Conservation (phyloP, 2,888 invertebrate species). For the Philereme transversata region DNA sequence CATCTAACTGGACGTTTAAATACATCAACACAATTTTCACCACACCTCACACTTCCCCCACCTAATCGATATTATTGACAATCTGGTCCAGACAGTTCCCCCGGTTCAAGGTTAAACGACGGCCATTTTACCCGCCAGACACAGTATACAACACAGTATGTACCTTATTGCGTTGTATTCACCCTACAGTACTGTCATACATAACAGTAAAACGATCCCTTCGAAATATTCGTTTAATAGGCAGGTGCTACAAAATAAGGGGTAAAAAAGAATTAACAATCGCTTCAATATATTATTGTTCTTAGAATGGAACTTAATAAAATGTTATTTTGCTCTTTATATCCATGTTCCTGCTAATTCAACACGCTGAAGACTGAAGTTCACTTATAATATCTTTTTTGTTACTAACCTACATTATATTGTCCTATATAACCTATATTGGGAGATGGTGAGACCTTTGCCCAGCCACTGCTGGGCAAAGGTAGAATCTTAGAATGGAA, state of each 20-base stretch:
- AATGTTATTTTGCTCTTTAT: too few relatives aligned
- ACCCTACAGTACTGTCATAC: slow-evolving; percentile 16
- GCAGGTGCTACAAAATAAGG: slow-evolving; percentile 20
- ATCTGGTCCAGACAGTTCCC: slow-evolving; percentile 57
- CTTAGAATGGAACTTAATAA: too few relatives aligned
- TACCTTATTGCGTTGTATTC: slow-evolving; percentile 40
- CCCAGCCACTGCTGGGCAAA: too few relatives aligned
- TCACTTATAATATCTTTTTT: too few relatives aligned
- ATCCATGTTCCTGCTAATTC: too few relatives aligned
- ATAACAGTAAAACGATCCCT: slow-evolving; percentile 12
- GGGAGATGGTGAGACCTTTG: too few relatives aligned
- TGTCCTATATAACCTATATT: too few relatives aligned
- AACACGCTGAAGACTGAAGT: too few relatives aligned
- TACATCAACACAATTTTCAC: slow-evolving; percentile 6
- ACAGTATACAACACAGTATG: slow-evolving; percentile 3
- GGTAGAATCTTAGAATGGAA: too few relatives aligned
- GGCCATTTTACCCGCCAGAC: slow-evolving; percentile 53
- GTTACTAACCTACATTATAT: too few relatives aligned
- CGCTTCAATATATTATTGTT: too few relatives aligned
- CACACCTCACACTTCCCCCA: slow-evolving; percentile 10
- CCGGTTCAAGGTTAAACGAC: slow-evolving; percentile 59
- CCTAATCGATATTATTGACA: slow-evolving; percentile 37
- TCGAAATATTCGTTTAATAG: slow-evolving; percentile 1
- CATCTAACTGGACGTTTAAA: background rate
- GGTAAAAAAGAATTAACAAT: background rate